Evolutionary conservation across 2,797 vertebrate species (phyloP).

Genomic region (Buphagus erythrorhynchus): DNA sequence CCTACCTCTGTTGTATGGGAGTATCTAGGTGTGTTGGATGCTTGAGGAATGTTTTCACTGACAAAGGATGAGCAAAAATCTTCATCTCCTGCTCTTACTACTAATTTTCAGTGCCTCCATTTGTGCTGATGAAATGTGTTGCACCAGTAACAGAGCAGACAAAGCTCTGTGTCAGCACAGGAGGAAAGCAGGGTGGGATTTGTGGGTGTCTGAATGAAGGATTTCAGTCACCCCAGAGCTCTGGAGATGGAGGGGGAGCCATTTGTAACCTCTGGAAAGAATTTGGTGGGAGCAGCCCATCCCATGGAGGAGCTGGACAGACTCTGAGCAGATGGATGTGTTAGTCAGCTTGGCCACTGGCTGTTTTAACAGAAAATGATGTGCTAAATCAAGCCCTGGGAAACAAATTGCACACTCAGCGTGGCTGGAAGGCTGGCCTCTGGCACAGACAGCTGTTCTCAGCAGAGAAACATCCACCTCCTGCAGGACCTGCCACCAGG

Average conservation of each 20-base stretch:
- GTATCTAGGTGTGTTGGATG: neutral
- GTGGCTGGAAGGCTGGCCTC: neutral
- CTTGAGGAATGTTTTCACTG: neutral
- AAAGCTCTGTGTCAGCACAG: neutral
- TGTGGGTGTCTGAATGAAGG: neutral
- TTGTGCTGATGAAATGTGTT: neutral
- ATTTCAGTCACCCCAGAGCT: neutral
- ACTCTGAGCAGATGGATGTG: neutral
- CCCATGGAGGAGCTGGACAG: rapidly evolving
- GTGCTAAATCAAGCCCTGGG: neutral
- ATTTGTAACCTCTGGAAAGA: neutral
- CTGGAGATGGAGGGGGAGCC: neutral
- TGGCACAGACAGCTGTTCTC: neutral
- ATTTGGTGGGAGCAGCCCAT: neutral
- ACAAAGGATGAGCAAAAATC: neutral
- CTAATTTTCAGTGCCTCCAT: neutral
- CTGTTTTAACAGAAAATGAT: slow-evolving; percentile 20
- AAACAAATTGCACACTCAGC: neutral
- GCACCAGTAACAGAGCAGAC: rapidly evolving
- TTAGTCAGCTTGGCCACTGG: neutral
- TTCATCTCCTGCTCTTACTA: neutral
- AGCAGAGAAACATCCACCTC: neutral
- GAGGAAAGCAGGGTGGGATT: neutral
- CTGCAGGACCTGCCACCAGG: neutral
- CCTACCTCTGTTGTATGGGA: neutral